These are phyloP conservation scores for Raphicerus campestris DNA, from an alignment of 2,113 vertebrate genomes.

Conservation along the genomic window DNA sequence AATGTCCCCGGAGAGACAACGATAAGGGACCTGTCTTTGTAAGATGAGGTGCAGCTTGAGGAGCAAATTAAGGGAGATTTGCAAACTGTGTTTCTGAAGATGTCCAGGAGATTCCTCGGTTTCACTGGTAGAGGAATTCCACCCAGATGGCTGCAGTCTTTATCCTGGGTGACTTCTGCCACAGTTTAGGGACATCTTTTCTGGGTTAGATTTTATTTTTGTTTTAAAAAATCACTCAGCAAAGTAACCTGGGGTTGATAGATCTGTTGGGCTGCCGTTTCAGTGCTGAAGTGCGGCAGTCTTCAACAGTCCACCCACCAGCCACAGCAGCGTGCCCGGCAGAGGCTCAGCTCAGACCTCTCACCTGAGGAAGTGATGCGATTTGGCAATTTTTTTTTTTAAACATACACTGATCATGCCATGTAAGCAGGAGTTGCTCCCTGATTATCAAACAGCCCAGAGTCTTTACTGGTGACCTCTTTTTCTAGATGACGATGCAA, in stretches of 20 bases:
- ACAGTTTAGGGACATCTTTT: not conserved
- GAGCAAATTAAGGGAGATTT: not conserved
- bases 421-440: conserved; percentile 36
- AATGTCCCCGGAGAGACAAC: not conserved
- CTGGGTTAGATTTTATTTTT: conserved; percentile 28
- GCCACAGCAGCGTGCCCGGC: not conserved
- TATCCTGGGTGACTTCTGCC: not conserved
- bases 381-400: conserved; percentile 53
- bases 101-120: fast-evolving
- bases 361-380: not conserved
- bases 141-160: fast-evolving
- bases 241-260: not conserved
- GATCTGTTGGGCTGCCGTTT: not conserved
- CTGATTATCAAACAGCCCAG: conserved; percentile 8
- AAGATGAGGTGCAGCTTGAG: not conserved
- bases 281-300: not conserved
- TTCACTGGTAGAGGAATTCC: fast-evolving
- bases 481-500: conserved; percentile 48
- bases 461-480: conserved; percentile 39
- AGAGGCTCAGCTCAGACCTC: conserved; percentile 4
- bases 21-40: not conserved
- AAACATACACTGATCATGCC: conserved; percentile 25
- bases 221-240: not conserved
- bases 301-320: not conserved
- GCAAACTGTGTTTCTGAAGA: not conserved